These are phyloP conservation scores for Nannoperca australis DNA, from an alignment of 2,797 vertebrate genomes.

Conservation along the genomic window DNA sequence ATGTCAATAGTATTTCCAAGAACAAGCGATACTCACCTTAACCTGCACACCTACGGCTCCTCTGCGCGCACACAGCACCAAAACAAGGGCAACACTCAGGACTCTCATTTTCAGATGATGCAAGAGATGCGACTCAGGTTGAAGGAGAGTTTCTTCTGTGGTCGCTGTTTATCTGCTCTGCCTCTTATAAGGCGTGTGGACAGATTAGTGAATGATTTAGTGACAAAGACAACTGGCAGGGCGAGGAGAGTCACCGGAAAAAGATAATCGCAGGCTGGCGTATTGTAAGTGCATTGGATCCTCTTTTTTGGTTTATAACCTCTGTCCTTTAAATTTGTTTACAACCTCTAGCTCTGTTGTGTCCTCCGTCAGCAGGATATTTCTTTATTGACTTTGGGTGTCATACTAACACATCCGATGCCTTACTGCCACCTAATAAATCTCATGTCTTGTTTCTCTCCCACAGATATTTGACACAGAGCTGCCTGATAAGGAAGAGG, in stretches of 20 bases:
- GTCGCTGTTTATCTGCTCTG: not conserved
- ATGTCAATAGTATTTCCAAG: not conserved
- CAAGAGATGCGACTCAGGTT: not conserved
- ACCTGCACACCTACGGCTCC: conserved; percentile 60
- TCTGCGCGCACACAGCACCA: conserved; percentile 54
- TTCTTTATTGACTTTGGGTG: conserved; percentile 52
- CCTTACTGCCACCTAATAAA: conserved; percentile 53
- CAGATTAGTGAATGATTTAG: conserved; percentile 60
- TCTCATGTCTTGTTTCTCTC: conserved; percentile 23
- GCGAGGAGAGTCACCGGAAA: not conserved
- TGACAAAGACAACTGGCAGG: conserved; percentile 20
- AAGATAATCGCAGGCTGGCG: conserved; percentile 33
- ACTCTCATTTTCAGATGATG: conserved; percentile 65
- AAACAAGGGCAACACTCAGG: conserved; percentile 35
- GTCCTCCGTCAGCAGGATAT: conserved; percentile 11
- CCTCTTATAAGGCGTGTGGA: conserved; percentile 52
- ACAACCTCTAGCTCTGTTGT: conserved; percentile 20
- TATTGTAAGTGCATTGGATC: conserved; percentile 28
- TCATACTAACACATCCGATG: not conserved
- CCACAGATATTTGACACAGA: conserved; percentile 39
- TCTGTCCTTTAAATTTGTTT: conserved; percentile 22
- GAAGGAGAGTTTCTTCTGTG: conserved; percentile 43
- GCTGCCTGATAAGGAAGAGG: conserved; percentile 47
- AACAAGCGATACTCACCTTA: conserved; percentile 56
- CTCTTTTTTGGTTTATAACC: conserved; percentile 60